Evolutionary conservation across 2,888 invertebrate genomes (phyloP).

Genomic region (Sarcophaga variegata): DNA sequence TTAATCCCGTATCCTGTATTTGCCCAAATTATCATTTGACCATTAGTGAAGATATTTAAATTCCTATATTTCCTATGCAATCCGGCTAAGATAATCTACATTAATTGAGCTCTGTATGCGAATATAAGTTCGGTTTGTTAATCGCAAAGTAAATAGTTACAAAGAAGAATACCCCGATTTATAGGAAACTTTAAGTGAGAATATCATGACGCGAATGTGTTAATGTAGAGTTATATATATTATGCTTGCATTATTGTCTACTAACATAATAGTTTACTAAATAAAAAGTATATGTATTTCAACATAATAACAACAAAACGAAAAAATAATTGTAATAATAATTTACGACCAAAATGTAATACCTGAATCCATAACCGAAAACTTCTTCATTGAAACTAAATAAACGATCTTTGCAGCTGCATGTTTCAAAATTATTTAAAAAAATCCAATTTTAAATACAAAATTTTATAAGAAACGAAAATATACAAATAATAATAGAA

Average conservation of each 20-base stretch:
- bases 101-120: too few relatives aligned
- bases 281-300: background rate
- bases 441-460: slow-evolving; percentile 61
- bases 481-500: slow-evolving; percentile 9
- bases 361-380: slow-evolving; percentile 83
- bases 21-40: too few relatives aligned
- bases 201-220: too few relatives aligned
- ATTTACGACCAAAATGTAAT: slow-evolving; percentile 56
- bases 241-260: background rate
- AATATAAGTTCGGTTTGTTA: too few relatives aligned
- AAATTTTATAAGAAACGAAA: slow-evolving; percentile 50
- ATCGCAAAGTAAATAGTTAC: too few relatives aligned
- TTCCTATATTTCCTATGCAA: too few relatives aligned
- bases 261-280: background rate
- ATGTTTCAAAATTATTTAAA: slow-evolving; percentile 82
- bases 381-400: slow-evolving; percentile 91
- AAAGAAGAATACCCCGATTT: too few relatives aligned
- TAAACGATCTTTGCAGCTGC: slow-evolving; percentile 91
- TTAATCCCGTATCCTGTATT: too few relatives aligned
- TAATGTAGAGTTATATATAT: too few relatives aligned
- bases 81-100: too few relatives aligned
- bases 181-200: too few relatives aligned
- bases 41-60: too few relatives aligned
- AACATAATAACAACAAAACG: slow-evolving; percentile 15
- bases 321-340: slow-evolving; percentile 11